Evolutionary conservation across 1,140 invertebrate genomes (phyloP).

Genomic region (Planococcus citri): DNA sequence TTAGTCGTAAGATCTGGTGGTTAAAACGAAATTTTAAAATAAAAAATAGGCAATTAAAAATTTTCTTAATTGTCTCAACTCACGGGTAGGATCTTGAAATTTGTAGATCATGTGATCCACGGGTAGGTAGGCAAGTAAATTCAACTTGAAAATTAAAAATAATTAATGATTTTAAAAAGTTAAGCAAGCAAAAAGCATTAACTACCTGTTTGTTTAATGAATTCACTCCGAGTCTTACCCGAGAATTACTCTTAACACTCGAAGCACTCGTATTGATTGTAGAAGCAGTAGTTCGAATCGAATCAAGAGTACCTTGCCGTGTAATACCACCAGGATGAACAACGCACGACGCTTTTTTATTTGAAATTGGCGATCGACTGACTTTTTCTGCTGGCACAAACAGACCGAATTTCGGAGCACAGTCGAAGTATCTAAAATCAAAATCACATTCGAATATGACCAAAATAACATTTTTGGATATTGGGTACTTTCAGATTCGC

Average conservation of each 20-base stretch:
- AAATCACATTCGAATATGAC: background rate
- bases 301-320: background rate
- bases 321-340: slow-evolving; percentile 1
- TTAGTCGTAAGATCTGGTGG: no score
- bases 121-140: no score
- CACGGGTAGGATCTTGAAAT: no score
- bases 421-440: slow-evolving; percentile 82
- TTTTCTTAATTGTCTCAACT: no score
- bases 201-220: background rate
- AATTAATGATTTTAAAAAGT: no score
- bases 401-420: slow-evolving; percentile 74
- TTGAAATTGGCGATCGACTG: slow-evolving; percentile 58
- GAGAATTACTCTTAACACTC: background rate
- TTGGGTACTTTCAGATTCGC: background rate
- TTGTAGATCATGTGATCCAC: no score
- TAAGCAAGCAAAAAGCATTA: background rate
- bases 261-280: background rate
- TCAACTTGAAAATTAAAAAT: no score
- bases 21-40: no score
- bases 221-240: slow-evolving; percentile 5
- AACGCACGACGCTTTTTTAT: background rate
- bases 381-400: slow-evolving; percentile 86
- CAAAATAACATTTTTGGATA: background rate
- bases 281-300: background rate
- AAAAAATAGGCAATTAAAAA: no score